phyloP scores from a whole-genome alignment of 1,140 invertebrate genomes.

The Aphaenogaster ashmeadi region DNA sequence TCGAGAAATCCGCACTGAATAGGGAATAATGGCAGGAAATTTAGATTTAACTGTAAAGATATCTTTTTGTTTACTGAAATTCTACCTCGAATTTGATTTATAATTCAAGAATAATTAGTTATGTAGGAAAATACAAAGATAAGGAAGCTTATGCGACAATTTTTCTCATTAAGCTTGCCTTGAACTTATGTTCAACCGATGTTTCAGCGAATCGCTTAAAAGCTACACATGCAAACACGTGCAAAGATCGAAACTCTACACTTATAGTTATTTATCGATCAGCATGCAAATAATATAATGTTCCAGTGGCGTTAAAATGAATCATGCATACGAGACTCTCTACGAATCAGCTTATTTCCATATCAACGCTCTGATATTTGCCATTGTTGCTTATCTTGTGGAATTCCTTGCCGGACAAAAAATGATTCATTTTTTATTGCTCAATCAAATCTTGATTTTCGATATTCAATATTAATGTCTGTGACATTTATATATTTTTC shows the following conservation, averaged over 20 bases:
- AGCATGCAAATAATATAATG: background rate
- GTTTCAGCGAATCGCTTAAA: constrained; percentile 39
- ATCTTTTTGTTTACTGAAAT: background rate
- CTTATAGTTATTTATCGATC: constrained; percentile 35
- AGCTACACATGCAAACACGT: background rate
- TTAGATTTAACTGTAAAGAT: background rate
- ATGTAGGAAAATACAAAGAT: background rate
- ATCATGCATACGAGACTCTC: constrained; percentile 10
- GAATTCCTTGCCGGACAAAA: background rate
- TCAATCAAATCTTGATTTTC: background rate
- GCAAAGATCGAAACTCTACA: background rate
- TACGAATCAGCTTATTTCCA: background rate
- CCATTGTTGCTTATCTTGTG: background rate
- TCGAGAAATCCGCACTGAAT: background rate
- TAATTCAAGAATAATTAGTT: constrained; percentile 14
- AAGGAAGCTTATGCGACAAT: background rate
- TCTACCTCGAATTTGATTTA: background rate
- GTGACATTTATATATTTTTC: background rate
- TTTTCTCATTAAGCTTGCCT: background rate
- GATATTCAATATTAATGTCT: background rate
- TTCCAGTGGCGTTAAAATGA: constrained; percentile 10
- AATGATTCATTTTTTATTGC: background rate
- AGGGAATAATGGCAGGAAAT: background rate
- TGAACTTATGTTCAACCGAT: constrained; percentile 12
- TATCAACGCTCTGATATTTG: background rate